phyloP scores from a whole-genome alignment of 2,888 invertebrate species.

The Electrophaes corylata region DNA sequence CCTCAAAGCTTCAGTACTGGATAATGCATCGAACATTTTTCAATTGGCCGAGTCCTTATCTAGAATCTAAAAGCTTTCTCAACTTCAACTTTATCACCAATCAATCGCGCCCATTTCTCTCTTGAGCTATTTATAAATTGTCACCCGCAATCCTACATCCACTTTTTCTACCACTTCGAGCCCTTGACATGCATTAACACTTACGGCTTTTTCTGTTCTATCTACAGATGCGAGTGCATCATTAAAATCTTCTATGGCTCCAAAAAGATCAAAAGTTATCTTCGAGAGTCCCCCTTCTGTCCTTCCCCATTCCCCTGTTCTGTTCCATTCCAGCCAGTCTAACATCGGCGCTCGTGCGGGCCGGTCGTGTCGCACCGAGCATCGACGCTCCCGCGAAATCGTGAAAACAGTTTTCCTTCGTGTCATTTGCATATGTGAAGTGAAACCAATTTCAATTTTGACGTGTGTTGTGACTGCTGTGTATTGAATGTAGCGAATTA shows the following conservation, averaged over 20 bases:
- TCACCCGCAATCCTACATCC: slow-evolving; percentile 73
- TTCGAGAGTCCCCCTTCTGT: slow-evolving; percentile 68
- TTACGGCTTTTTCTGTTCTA: slow-evolving; percentile 79
- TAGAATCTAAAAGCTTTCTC: slow-evolving; percentile 49
- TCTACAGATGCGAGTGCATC: slow-evolving; percentile 80
- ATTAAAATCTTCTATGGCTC: slow-evolving; percentile 80
- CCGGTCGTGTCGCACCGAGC: slow-evolving; percentile 52
- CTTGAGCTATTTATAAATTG: slow-evolving; percentile 73
- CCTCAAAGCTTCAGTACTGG: no score
- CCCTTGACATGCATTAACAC: slow-evolving; percentile 83
- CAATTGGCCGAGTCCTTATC: slow-evolving; percentile 39
- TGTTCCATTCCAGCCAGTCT: slow-evolving; percentile 66
- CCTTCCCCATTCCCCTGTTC: slow-evolving; percentile 62
- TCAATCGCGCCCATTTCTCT: slow-evolving; percentile 57
- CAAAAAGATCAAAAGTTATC: slow-evolving; percentile 84
- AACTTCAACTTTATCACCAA: slow-evolving; percentile 50
- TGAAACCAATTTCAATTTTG: slow-evolving; percentile 71
- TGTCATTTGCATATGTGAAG: slow-evolving; percentile 75
- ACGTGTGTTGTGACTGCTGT: slow-evolving; percentile 64
- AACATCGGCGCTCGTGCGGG: slow-evolving; percentile 62
- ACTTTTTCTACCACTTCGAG: slow-evolving; percentile 78
- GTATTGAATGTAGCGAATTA: slow-evolving; percentile 52
- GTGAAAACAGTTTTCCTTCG: slow-evolving; percentile 73
- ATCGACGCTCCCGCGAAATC: slow-evolving; percentile 52
- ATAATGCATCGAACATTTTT: slow-evolving; percentile 53